Conservation (phyloP, 2,113 vertebrate genomes). For the Atractosteus spatula region DNA sequence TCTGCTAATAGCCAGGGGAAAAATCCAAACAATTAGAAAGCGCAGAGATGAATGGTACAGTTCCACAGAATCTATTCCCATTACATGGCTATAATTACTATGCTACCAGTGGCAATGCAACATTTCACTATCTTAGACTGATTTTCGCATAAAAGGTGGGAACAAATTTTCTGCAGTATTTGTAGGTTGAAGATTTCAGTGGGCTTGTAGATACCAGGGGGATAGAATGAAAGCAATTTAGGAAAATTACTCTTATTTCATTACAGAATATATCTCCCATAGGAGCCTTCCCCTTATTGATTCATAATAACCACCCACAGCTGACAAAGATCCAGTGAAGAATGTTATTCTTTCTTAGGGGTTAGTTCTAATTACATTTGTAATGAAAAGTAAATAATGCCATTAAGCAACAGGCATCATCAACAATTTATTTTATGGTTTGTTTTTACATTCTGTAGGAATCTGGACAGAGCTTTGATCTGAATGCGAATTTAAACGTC, state of each 20-base stretch:
- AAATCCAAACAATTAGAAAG: background rate
- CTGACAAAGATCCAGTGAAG: background rate
- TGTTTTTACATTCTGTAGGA: no score
- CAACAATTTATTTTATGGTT: no score
- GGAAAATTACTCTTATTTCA: background rate
- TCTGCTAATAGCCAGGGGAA: background rate
- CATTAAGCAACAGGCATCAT: background rate
- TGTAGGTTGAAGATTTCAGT: background rate
- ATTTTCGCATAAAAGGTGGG: background rate
- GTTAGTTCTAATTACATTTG: background rate
- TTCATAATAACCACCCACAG: background rate
- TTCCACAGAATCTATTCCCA: background rate
- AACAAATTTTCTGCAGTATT: background rate
- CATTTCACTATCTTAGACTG: background rate
- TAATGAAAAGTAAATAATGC: background rate
- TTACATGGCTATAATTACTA: constrained; percentile 2
- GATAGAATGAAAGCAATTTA: constrained; percentile 1
- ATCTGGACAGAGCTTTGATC: no score
- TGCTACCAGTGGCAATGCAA: background rate
- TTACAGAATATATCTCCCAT: background rate
- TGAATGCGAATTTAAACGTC: no score
- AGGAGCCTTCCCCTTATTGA: background rate
- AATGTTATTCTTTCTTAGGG: background rate
- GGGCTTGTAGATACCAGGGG: background rate
- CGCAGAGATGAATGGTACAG: background rate